A percentile compares a stretch with the other conserved stretches of the same genome.
phyloP scores from a whole-genome alignment of 2,888 invertebrate genomes.

The Drosophila pseudotalamancana region DNA sequence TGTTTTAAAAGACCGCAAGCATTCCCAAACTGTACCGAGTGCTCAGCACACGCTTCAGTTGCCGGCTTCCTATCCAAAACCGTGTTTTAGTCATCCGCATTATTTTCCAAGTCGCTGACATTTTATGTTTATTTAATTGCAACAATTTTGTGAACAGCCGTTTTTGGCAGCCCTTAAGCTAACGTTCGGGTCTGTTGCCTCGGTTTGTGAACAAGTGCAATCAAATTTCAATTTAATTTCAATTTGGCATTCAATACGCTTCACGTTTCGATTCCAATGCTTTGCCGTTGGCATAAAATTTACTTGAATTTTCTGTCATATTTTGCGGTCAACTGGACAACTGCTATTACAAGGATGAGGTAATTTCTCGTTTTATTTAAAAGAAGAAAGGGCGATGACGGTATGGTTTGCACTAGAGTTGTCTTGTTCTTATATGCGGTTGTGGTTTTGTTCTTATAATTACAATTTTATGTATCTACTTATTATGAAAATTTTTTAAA shows the following conservation, averaged over 20 bases:
- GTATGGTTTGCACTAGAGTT: background rate
- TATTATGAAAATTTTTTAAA: conserved; percentile 15
- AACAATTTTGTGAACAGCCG: conserved; percentile 26
- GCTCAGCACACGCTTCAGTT: conserved; percentile 11
- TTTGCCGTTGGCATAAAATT: conserved; percentile 41
- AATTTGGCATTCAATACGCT: conserved; percentile 67
- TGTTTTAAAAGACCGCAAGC: conserved; percentile 83
- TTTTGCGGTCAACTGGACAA: conserved; percentile 69
- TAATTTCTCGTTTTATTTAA: background rate
- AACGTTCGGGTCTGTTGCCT: conserved; percentile 25
- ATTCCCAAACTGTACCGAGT: conserved; percentile 37
- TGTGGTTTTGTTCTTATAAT: conserved; percentile 37
- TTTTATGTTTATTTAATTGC: conserved; percentile 77
- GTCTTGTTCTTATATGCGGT: conserved; percentile 17
- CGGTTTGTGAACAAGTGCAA: conserved; percentile 37
- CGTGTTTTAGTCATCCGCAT: conserved; percentile 56
- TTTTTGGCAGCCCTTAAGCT: background rate
- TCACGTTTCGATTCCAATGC: conserved; percentile 63
- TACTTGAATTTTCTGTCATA: conserved; percentile 56
- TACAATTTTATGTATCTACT: no score
- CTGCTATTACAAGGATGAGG: conserved; percentile 11
- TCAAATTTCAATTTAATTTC: conserved; percentile 69
- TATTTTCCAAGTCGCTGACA: conserved; percentile 69
- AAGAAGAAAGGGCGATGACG: background rate
- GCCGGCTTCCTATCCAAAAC: background rate